Conservation (phyloP, 1,140 invertebrate genomes). For the Lepidurus apus region DNA sequence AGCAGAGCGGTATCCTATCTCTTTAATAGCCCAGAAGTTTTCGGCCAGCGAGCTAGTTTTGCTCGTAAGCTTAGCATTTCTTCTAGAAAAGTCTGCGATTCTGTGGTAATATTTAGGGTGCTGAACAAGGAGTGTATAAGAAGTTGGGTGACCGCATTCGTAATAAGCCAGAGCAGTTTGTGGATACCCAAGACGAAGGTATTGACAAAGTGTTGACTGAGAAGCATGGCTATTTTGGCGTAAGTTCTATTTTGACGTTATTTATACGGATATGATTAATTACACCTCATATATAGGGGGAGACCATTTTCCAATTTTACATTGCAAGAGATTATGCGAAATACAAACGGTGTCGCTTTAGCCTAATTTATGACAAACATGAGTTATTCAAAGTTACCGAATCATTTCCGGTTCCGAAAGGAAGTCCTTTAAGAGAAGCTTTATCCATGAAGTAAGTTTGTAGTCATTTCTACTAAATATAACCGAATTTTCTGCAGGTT, state of each 20-base stretch:
- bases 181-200: not conserved
- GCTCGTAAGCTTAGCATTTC: not conserved
- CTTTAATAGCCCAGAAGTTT: not conserved
- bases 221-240: not conserved
- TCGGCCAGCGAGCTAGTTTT: not conserved
- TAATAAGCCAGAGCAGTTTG: not conserved
- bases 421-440: not conserved
- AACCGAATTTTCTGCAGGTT: not conserved
- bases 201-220: not conserved
- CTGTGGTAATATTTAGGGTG: not conserved
- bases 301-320: not conserved
- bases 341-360: not conserved
- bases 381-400: not conserved
- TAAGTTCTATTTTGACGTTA: not conserved
- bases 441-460: not conserved
- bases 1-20: not conserved
- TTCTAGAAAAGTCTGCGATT: not conserved
- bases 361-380: conserved; percentile 3
- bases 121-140: not conserved
- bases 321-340: not conserved
- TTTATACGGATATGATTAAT: too few species aligned
- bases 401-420: not conserved
- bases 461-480: not conserved
- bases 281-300: not conserved
- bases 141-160: not conserved